phyloP scores from a whole-genome alignment of 2,797 vertebrate species.

The Danionella dracula region DNA sequence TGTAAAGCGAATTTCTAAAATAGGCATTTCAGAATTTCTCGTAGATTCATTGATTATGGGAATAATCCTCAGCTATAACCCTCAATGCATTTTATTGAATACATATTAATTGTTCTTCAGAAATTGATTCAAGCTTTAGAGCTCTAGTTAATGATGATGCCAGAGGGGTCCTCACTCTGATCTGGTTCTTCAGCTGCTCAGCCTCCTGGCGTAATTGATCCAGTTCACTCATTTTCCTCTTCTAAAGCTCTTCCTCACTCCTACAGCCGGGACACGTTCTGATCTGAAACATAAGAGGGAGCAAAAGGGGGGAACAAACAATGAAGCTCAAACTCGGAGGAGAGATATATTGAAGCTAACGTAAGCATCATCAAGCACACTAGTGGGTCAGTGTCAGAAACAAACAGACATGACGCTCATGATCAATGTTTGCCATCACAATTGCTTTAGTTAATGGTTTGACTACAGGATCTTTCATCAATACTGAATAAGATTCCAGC shows the following conservation, averaged over 20 bases:
- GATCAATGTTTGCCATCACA: not conserved
- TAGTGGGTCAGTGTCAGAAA: not conserved
- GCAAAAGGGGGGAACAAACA: not conserved
- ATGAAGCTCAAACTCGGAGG: too few species aligned
- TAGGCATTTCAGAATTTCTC: too few species aligned
- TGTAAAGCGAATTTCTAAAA: too few species aligned
- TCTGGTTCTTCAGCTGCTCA: constrained; percentile 95
- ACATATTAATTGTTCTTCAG: not conserved
- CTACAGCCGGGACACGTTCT: constrained; percentile 78
- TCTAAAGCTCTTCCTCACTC: constrained; percentile 75
- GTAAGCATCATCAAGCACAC: too few species aligned
- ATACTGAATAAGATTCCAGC: not conserved
- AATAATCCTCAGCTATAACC: too few species aligned
- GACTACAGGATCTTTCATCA: not conserved
- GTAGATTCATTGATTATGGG: too few species aligned
- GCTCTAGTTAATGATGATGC: not conserved
- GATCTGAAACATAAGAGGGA: constrained; percentile 68
- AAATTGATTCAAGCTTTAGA: not conserved
- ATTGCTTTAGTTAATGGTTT: not conserved
- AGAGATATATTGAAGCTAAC: too few species aligned
- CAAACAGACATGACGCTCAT: not conserved
- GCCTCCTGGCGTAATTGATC: constrained; percentile 98
- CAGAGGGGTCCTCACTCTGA: constrained; percentile 76
- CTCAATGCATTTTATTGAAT: too few species aligned
- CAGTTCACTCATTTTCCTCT: constrained; percentile 96